Evolutionary conservation across 2,113 vertebrate species (phyloP).

Genomic region (Xiphophorus hellerii): DNA sequence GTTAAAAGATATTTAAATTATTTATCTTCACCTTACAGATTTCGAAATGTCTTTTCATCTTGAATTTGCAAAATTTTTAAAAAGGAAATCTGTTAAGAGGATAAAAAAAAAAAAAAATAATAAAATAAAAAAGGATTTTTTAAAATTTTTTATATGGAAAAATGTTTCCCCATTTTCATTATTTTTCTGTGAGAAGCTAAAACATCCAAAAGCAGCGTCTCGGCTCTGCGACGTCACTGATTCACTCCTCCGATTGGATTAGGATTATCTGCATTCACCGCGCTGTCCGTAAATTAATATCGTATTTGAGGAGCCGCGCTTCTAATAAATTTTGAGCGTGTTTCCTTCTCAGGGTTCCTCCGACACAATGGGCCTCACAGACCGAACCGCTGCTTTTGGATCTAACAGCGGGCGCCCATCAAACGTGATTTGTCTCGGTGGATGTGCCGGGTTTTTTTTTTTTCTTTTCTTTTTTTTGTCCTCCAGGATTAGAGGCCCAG

Average conservation of each 20-base stretch:
- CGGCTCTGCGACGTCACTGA: background rate
- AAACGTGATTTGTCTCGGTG: conserved; percentile 78
- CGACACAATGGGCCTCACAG: conserved; percentile 64
- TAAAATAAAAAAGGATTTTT: background rate
- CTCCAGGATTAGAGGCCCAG: conserved; percentile 69
- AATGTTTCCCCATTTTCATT: too few species aligned
- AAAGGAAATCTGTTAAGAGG: background rate
- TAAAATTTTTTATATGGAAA: too few species aligned
- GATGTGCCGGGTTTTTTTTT: conserved; percentile 49
- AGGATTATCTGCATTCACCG: conserved; percentile 46
- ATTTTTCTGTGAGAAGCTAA: background rate
- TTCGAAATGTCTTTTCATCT: background rate
- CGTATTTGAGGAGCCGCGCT: conserved; percentile 47
- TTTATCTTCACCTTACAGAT: background rate
- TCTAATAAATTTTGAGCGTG: conserved; percentile 59
- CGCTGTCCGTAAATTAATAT: conserved; percentile 61
- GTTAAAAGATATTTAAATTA: background rate
- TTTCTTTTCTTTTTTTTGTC: conserved; percentile 44
- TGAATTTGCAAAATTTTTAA: background rate
- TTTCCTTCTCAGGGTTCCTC: conserved; percentile 53
- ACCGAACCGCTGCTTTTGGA: conserved; percentile 48
- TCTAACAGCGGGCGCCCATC: conserved; percentile 68
- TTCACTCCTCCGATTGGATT: conserved; percentile 29
- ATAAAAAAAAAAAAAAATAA: background rate
- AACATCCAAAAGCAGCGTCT: background rate